Percentiles rank a stretch among this genome's conserved stretches.
Evolutionary conservation across 2,113 vertebrate genomes (phyloP).

Genomic region (Merops nubicus): DNA sequence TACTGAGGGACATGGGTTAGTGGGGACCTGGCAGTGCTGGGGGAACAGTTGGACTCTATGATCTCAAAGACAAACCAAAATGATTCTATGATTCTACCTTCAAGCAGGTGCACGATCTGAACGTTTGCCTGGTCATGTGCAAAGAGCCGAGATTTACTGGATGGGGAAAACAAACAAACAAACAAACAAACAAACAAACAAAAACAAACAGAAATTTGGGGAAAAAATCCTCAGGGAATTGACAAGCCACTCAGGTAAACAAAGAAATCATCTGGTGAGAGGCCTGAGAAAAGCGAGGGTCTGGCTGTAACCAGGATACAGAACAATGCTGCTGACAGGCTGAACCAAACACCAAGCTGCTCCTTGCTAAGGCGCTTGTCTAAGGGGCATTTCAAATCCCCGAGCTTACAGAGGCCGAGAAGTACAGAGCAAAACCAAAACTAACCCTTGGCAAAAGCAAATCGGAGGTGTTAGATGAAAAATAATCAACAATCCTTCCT

Average conservation of each 20-base stretch:
- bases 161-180: not conserved
- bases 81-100: not conserved
- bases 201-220: rapidly evolving
- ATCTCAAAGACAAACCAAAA: not conserved
- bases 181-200: too few species aligned
- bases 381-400: not conserved
- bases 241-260: not conserved
- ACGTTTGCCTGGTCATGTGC: not conserved
- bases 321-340: not conserved
- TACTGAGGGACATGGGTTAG: not conserved
- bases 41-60: not conserved
- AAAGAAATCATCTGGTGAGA: not conserved
- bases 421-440: not conserved
- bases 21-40: not conserved
- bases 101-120: not conserved
- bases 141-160: not conserved
- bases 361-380: not conserved
- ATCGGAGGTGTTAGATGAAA: not conserved
- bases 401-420: not conserved
- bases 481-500: not conserved
- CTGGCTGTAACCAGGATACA: conserved; percentile 11
- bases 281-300: not conserved
- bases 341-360: not conserved
- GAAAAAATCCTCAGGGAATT: not conserved
- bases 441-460: not conserved